phyloP scores from a whole-genome alignment of 92 coral and sea anemone genomes.

The Umimayanthus kanabou region DNA sequence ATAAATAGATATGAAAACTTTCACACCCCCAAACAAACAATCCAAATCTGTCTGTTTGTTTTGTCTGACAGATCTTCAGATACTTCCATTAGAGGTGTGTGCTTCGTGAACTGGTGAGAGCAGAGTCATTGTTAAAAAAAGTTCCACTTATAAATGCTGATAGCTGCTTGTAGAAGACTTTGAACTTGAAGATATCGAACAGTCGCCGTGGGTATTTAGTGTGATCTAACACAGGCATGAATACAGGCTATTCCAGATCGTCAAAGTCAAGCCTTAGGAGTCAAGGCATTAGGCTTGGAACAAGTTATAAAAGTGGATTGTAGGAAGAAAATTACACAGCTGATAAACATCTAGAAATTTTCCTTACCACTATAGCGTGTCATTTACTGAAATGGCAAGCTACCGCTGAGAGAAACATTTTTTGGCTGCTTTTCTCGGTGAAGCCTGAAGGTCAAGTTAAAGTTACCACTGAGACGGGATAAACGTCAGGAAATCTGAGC shows the following conservation, averaged over 20 bases:
- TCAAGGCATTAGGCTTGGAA: background rate
- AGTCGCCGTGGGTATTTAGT: background rate
- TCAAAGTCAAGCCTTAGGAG: background rate
- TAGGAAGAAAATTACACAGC: background rate
- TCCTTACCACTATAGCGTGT: background rate
- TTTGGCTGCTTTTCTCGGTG: conserved; percentile 4
- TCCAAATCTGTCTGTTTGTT: conserved; percentile 25
- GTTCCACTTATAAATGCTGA: background rate
- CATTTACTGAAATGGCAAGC: background rate
- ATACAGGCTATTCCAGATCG: background rate
- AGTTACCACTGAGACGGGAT: background rate
- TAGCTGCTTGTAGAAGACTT: conserved; percentile 11
- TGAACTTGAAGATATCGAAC: background rate
- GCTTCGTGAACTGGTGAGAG: background rate
- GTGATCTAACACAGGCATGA: background rate
- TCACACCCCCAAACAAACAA: background rate
- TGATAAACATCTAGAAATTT: background rate
- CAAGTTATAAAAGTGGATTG: background rate
- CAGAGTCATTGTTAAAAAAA: background rate
- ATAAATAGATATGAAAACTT: conserved; percentile 18
- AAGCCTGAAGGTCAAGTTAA: conserved; percentile 29
- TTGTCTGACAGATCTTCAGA: conserved; percentile 31
- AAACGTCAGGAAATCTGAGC: conserved; percentile 21
- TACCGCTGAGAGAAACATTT: background rate
- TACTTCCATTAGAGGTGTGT: conserved; percentile 15